phyloP scores from a whole-genome alignment of 2,888 invertebrate genomes.

The Trichacis sp. region DNA sequence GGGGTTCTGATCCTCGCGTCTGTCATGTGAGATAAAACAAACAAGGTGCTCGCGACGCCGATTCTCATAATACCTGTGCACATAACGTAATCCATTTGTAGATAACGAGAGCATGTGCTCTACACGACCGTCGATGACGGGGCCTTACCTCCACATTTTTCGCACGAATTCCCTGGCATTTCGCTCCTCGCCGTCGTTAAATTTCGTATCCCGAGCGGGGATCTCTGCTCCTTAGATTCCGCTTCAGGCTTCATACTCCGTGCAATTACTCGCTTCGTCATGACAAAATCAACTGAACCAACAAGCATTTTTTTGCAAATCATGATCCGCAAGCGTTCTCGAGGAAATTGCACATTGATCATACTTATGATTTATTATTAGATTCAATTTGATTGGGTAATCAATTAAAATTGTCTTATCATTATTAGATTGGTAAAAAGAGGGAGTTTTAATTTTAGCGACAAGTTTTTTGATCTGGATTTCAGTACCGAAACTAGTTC shows the following conservation, averaged over 20 bases:
- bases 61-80: conserved; percentile 18
- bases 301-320: too few species aligned
- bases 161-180: conserved; percentile 8
- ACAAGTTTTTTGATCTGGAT: too few species aligned
- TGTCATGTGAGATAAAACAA: conserved; percentile 56
- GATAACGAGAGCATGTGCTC: conserved; percentile 30
- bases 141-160: conserved; percentile 20
- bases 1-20: conserved; percentile 56
- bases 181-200: conserved; percentile 3
- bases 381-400: too few species aligned
- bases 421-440: too few species aligned
- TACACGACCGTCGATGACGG: conserved; percentile 17
- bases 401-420: too few species aligned
- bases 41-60: conserved; percentile 53
- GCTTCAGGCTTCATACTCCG: not conserved
- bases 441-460: too few species aligned
- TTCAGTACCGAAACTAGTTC: too few species aligned
- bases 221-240: not conserved
- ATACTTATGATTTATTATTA: too few species aligned
- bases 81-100: conserved; percentile 31
- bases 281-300: too few species aligned
- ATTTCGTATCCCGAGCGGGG: not conserved
- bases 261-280: too few species aligned
- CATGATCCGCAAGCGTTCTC: too few species aligned
- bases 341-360: too few species aligned